phyloP scores from a whole-genome alignment of 2,888 invertebrate species.

The Lycia hirtaria region DNA sequence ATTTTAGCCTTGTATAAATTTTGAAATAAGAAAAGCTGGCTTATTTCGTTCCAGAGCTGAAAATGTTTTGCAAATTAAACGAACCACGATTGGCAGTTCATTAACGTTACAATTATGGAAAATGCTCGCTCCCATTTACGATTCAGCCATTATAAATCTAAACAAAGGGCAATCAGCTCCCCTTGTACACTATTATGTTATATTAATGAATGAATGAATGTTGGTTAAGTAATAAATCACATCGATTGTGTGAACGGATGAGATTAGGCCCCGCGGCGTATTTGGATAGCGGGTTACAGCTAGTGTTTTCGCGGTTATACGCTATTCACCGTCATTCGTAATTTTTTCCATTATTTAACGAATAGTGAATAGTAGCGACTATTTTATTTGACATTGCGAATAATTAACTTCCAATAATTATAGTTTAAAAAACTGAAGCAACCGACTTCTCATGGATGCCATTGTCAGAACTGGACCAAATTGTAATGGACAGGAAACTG shows the following conservation, averaged over 20 bases:
- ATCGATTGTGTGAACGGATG: slow-evolving; percentile 36
- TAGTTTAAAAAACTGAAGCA: too few species aligned
- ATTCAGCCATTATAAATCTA: slow-evolving; percentile 12
- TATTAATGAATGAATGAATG: slow-evolving; percentile 42
- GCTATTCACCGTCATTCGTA: too few species aligned
- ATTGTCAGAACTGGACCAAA: too few species aligned
- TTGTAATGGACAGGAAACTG: too few species aligned
- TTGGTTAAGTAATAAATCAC: slow-evolving; percentile 44
- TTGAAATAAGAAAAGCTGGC: background rate
- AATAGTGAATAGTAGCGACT: too few species aligned
- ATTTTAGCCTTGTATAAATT: background rate
- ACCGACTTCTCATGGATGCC: too few species aligned
- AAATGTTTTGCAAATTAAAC: slow-evolving; percentile 3
- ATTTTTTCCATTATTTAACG: too few species aligned
- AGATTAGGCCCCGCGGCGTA: slow-evolving; percentile 37
- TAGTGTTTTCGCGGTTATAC: too few species aligned
- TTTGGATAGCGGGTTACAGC: slow-evolving; percentile 33
- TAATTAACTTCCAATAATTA: too few species aligned
- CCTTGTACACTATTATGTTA: slow-evolving; percentile 21
- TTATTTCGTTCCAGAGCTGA: background rate
- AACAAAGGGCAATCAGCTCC: slow-evolving; percentile 11
- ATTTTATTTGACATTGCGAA: too few species aligned
- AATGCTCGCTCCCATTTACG: slow-evolving; percentile 1
- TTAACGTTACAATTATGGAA: slow-evolving; percentile 8
- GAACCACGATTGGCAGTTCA: slow-evolving; percentile 5